Conservation (phyloP, 2,113 vertebrate species). For the Strigops habroptila region DNA sequence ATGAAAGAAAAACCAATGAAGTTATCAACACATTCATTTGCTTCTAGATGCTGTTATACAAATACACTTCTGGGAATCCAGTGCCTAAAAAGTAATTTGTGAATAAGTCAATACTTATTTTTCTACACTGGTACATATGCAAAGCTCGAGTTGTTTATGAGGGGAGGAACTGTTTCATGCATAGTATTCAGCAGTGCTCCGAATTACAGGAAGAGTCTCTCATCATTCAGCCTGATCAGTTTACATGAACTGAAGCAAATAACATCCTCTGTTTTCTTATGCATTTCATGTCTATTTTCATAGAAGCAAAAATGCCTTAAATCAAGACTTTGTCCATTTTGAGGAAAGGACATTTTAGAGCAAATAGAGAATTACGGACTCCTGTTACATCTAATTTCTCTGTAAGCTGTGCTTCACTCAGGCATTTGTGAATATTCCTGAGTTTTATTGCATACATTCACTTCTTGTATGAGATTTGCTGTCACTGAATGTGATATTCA, state of each 20-base stretch:
- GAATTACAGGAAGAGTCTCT: constrained; percentile 18
- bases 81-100: background rate
- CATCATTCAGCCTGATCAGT: background rate
- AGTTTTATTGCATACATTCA: background rate
- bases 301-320: background rate
- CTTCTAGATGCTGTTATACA: background rate
- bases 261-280: background rate
- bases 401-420: background rate
- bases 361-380: background rate
- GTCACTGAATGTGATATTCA: background rate
- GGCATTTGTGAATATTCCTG: background rate
- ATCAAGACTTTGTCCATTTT: background rate
- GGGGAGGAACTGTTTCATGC: constrained; percentile 23
- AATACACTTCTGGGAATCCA: background rate
- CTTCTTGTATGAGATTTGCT: background rate
- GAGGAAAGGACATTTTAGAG: background rate
- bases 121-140: background rate
- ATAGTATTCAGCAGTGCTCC: background rate
- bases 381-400: background rate
- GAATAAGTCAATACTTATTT: constrained; percentile 35
- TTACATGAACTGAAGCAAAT: constrained; percentile 15
- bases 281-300: background rate
- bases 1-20: background rate
- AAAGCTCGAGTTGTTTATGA: background rate
- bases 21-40: background rate